phyloP scores from a whole-genome alignment of 2,113 vertebrate genomes.

The Sander lucioperca region DNA sequence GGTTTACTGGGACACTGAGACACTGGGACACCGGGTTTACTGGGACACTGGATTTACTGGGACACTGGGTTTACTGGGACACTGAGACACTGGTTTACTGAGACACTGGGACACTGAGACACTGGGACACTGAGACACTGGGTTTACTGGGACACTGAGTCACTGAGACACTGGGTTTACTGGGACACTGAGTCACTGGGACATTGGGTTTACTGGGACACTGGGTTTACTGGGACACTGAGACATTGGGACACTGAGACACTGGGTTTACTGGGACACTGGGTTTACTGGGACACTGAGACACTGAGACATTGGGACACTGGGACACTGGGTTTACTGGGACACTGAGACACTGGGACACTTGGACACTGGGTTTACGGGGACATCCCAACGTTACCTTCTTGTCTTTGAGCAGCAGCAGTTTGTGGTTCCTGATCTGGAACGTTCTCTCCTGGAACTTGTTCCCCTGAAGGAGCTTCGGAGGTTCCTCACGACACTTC shows the following conservation, averaged over 20 bases:
- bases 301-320: neutral
- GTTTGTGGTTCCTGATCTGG: constrained; percentile 88
- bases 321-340: neutral
- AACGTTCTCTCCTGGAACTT: constrained; percentile 96
- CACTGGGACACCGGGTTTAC: too few species aligned
- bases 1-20: neutral
- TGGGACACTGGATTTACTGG: too few species aligned
- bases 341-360: too few species aligned
- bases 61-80: neutral
- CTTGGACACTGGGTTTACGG: too few species aligned
- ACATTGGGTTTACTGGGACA: neutral
- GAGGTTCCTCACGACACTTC: constrained; percentile 92
- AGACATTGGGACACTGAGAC: neutral
- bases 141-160: neutral
- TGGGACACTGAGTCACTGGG: neutral
- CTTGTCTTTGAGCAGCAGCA: constrained; percentile 95
- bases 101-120: too few species aligned
- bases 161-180: neutral
- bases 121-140: too few species aligned
- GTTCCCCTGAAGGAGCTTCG: constrained; percentile 91
- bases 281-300: neutral
- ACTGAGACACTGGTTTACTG: neutral
- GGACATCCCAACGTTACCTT: constrained; percentile 80
- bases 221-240: too few species aligned
- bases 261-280: neutral